phyloP scores from a whole-genome alignment of 1,140 invertebrate species.

The Hypothenemus hampei region DNA sequence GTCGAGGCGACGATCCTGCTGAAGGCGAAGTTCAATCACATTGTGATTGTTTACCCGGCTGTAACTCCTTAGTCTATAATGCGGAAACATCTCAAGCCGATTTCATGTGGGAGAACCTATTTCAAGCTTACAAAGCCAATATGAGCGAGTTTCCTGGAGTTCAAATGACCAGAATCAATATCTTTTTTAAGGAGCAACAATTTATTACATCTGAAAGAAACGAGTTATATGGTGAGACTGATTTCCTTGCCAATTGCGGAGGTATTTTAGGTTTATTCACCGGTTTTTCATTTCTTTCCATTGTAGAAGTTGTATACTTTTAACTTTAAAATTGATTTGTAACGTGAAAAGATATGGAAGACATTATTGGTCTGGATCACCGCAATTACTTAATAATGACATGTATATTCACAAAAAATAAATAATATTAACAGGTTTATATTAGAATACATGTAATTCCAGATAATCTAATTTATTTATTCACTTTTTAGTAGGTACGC shows the following conservation, averaged over 20 bases:
- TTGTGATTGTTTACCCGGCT: constrained; percentile 64
- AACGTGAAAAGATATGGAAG: constrained; percentile 40
- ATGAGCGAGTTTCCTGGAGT: constrained; percentile 44
- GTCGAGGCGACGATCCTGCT: constrained; percentile 5
- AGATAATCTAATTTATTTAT: no score
- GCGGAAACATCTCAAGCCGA: constrained; percentile 63
- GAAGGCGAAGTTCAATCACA: constrained; percentile 19
- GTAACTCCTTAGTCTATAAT: constrained; percentile 61
- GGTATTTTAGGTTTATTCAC: constrained; percentile 62
- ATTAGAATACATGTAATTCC: no score
- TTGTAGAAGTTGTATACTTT: constrained; percentile 63
- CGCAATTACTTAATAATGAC: constrained; percentile 35
- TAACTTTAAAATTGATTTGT: constrained; percentile 50
- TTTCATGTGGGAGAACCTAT: constrained; percentile 45
- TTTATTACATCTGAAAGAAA: constrained; percentile 60
- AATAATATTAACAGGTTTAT: no score
- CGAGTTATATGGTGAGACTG: constrained; percentile 59
- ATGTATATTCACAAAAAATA: constrained; percentile 32
- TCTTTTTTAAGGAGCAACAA: constrained; percentile 60
- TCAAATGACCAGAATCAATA: constrained; percentile 42
- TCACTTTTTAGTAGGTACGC: no score
- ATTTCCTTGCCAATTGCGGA: constrained; percentile 62
- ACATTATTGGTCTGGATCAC: constrained; percentile 40
- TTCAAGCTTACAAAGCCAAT: constrained; percentile 36
- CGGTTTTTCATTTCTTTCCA: constrained; percentile 61